phyloP scores from a whole-genome alignment of 2,113 vertebrate species.

The Coreoperca whiteheadi region DNA sequence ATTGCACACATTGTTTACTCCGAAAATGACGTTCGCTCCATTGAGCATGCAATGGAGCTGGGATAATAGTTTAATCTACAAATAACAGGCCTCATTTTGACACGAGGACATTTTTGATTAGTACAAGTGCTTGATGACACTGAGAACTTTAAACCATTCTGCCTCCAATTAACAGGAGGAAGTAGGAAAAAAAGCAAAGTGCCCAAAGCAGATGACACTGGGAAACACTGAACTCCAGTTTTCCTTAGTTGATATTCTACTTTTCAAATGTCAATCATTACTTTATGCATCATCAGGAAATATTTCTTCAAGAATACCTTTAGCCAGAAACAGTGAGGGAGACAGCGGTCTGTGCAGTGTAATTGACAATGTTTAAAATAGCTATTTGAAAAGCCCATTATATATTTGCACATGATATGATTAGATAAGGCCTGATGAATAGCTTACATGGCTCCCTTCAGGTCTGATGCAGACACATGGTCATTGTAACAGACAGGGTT shows the following conservation, averaged over 20 bases:
- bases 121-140: constrained; percentile 3
- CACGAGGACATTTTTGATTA: constrained; percentile 18
- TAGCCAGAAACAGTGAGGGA: not conserved
- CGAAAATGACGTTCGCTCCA: constrained; percentile 38
- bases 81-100: constrained; percentile 21
- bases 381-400: constrained; percentile 50
- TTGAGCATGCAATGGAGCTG: constrained; percentile 39
- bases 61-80: constrained; percentile 54
- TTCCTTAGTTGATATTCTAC: constrained; percentile 46
- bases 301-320: constrained; percentile 37
- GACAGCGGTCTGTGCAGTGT: constrained; percentile 34
- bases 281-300: constrained; percentile 30
- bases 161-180: constrained; percentile 4
- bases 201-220: not conserved
- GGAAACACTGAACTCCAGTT: not conserved
- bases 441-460: constrained; percentile 43
- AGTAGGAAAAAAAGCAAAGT: not conserved
- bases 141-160: not conserved
- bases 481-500: constrained; percentile 28
- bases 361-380: constrained; percentile 60
- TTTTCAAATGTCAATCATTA: constrained; percentile 52
- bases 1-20: constrained; percentile 54
- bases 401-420: constrained; percentile 68
- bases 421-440: constrained; percentile 69
- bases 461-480: constrained; percentile 52